Evolutionary conservation across 2,888 invertebrate genomes (phyloP), one percentile per base, ranked within the genome.

Genomic region (Parasteatoda lunata): DNA sequence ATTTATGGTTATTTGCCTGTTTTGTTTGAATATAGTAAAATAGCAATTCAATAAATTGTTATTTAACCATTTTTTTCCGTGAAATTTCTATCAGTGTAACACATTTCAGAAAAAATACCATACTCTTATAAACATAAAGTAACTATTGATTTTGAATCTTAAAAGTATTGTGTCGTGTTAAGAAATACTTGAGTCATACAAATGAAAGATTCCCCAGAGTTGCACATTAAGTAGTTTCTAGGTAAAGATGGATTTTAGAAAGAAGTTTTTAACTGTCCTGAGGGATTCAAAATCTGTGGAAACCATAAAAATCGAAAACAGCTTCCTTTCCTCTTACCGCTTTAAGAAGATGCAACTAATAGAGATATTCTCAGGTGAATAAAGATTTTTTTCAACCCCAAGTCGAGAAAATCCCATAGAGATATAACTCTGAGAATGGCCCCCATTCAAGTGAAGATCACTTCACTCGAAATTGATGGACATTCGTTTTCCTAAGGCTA

Each of bases 291-390:
- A 72, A 80, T 52, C 72, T 80, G 73, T 51, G 52, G 51, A 64
- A 45, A 54, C 65, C 73, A 52, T 80, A 80, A 72, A 80, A 71
- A 45, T 65, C 15, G 54, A n/a, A 76, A 77, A 52, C 77, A 51
- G 68, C 51, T 68, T 51, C 65, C 30, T 45, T 30, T 8, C 30
- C 9, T 47, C n/a, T 66, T 80, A 48, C 49, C 64, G 59, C 78
- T 51, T 48, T 48, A 13, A 7, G 54, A 77, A 77, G 54, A 45
- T 11, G 54, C 45, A 69, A 73, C 73, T 80, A 73, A 80, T 73
- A 73, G 72, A 80, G 80, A 64, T 72, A 73, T 73, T 51, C 47
- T 73, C 66, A 5, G 11, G 45, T 11, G 69, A 69, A 68, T 66
- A 77, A 69, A 69, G 47, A 54, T 59, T 59, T 59, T 59, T 59